Evolutionary conservation across 2,797 vertebrate species (phyloP).

Genomic region (Threskiornis aethiopicus): DNA sequence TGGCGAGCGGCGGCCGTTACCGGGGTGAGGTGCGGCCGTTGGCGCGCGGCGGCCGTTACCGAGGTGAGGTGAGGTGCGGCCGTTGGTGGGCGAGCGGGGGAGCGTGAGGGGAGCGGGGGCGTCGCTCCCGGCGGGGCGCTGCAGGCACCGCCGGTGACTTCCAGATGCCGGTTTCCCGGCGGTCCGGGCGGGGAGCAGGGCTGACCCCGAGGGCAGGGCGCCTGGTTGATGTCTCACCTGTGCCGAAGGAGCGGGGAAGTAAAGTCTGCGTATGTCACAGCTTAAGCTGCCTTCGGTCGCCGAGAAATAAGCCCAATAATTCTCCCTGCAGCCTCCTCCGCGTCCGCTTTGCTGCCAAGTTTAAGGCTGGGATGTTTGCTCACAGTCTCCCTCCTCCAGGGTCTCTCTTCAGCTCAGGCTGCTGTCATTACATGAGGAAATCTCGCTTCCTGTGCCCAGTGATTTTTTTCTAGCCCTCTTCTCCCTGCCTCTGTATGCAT

Average conservation of each 20-base stretch:
- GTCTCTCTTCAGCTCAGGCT: background rate
- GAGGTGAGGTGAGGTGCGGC: background rate
- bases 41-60: background rate
- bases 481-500: accelerated
- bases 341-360: background rate
- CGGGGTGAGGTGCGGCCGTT: background rate
- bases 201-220: background rate
- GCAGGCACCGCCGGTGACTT: background rate
- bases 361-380: background rate
- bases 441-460: accelerated
- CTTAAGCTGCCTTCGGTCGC: background rate
- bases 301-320: background rate
- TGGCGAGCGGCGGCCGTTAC: background rate
- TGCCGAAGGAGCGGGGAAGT: background rate
- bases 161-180: background rate
- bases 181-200: background rate
- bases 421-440: background rate
- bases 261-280: accelerated
- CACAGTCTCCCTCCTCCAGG: background rate
- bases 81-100: background rate
- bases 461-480: background rate
- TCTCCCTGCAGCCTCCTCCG: background rate
- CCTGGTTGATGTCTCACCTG: background rate
- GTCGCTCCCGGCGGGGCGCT: background rate
- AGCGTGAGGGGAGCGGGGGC: background rate